Conservation (phyloP, 2,888 invertebrate genomes). For the Luffia ferchaultella region DNA sequence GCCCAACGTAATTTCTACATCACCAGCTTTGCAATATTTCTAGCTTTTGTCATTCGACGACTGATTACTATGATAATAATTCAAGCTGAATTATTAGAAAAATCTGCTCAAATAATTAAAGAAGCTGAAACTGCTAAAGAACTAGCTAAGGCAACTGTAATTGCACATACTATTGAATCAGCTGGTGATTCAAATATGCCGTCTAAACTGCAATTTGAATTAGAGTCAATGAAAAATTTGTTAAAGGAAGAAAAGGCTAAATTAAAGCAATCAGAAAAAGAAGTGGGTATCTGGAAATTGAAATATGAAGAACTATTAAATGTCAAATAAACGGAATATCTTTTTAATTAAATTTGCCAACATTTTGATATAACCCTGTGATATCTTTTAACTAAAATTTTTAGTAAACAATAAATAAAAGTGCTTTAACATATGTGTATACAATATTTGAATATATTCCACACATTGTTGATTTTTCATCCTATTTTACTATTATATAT, state of each 20-base stretch:
- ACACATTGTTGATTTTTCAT: no score
- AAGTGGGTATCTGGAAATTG: slow-evolving; percentile 30
- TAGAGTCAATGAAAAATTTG: slow-evolving; percentile 24
- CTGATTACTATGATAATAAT: slow-evolving; percentile 70
- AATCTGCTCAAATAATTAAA: slow-evolving; percentile 71
- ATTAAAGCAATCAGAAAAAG: slow-evolving; percentile 27
- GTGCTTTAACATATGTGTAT: no score
- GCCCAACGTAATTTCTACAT: slow-evolving; percentile 85
- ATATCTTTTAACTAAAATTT: no score
- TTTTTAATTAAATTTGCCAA: no score
- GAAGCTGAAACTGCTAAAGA: slow-evolving; percentile 72
- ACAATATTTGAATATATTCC: no score
- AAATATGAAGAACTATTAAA: slow-evolving; percentile 25
- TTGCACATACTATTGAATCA: slow-evolving; percentile 25
- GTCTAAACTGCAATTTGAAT: slow-evolving; percentile 22
- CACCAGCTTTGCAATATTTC: slow-evolving; percentile 77
- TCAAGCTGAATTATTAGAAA: slow-evolving; percentile 68
- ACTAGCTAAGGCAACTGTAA: slow-evolving; percentile 36
- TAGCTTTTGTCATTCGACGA: slow-evolving; percentile 73
- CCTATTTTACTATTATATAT: no score
- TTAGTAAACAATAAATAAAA: no score
- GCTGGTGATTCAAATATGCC: slow-evolving; percentile 18
- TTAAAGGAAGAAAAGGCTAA: slow-evolving; percentile 27
- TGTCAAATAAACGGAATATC: neutral
- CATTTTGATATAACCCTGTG: no score